Evolutionary conservation across 2,888 invertebrate species (phyloP), one percentile per base, ranked within the genome.

Genomic region (Caenorhabditis sp.): DNA sequence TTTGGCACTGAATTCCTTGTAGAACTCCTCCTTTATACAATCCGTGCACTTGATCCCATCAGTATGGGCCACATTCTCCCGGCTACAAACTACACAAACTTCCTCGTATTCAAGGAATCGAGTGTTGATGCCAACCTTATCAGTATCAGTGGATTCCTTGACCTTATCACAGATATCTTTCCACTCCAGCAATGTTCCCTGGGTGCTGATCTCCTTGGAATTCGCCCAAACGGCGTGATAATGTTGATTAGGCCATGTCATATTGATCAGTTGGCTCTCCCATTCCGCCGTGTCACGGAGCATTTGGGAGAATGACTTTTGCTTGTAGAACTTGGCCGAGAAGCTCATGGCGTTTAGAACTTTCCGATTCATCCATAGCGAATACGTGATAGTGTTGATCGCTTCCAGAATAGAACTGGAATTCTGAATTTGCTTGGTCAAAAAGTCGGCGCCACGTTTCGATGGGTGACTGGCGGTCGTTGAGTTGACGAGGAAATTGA

Each of bases 141-240:
- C 6, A 47, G 65, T 32, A 9, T 32, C 9, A n/a, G n/a, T n/a
- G 40, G 40, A 6, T 4, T 44, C 28, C 35, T 61, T 67, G 6
- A 55, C 24, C 67, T 61, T 60, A 0, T n/a, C 22, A 26, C 67
- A 67, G 2, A 76, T 9, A 28, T 61, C 61, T 0, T 51, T 28
- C 76, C 76, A 76, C 24, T 76, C 76, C 13, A 67, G 13, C 20
- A 8, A 58, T 18, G 24, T 51, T 4, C 76, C 76, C 6, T 61
- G 24, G n/a, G 50, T 58, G 55, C 67, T 76, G 44, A 76, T 26
- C 13, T 76, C 76, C 55, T 67, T 20, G 1, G 76, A 76, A 24
- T 76, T 76, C 0, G 76, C 61, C 76, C 76, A 76, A 3, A 44
- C 61, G 13, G 67, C 37, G n/a, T 76, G 51, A 28, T 60, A 37